Percentiles rank a stretch among this genome's conserved stretches.
Conservation (phyloP, 2,888 invertebrate genomes). For the Laothoe populi region DNA sequence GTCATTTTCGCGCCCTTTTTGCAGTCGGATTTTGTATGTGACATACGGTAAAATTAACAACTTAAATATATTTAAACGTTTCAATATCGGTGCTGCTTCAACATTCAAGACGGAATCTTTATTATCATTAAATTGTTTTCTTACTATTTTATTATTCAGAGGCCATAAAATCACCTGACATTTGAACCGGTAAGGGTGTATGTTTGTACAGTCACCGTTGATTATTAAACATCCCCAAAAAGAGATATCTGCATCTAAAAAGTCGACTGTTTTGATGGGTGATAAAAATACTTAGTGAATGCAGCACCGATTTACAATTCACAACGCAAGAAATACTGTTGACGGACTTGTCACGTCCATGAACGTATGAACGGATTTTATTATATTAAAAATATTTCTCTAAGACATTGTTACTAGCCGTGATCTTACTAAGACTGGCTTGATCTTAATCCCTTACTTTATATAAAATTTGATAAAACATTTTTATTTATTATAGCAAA, state of each 20-base stretch:
- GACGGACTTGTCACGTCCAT: constrained; percentile 41
- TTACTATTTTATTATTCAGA: background rate
- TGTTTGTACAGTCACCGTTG: background rate
- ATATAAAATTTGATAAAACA: no score
- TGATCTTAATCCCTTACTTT: no score
- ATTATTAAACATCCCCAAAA: constrained; percentile 7
- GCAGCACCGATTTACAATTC: constrained; percentile 15
- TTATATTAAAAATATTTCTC: background rate
- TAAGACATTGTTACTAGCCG: no score
- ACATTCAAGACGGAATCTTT: background rate
- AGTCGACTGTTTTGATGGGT: background rate
- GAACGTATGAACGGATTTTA: constrained; percentile 39
- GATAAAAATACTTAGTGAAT: background rate
- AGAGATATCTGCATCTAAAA: background rate
- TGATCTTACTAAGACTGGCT: no score
- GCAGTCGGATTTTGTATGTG: background rate
- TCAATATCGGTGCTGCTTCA: constrained; percentile 12
- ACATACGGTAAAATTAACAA: constrained; percentile 12
- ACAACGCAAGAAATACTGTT: constrained; percentile 52
- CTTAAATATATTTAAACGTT: background rate
- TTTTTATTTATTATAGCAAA: no score
- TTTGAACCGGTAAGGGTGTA: background rate
- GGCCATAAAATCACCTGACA: background rate
- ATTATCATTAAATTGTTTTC: background rate
- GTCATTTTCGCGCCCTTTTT: constrained; percentile 15